Conservation (phyloP, 1,140 invertebrate species). For the Drosophila kohkoa region DNA sequence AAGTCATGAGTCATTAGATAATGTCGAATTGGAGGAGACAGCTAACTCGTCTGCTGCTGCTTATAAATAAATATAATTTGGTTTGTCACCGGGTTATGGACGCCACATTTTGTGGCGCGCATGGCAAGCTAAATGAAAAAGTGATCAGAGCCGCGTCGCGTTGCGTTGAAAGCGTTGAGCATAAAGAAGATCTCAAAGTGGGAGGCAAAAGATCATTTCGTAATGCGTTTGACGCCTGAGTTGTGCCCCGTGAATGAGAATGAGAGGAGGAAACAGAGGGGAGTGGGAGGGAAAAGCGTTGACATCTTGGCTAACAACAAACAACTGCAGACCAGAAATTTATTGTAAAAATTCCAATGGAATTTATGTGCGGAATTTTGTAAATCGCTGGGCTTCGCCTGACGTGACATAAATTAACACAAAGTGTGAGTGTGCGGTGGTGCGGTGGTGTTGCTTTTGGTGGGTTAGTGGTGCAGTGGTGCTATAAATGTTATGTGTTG, state of each 20-base stretch:
- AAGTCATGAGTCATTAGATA: constrained; percentile 19
- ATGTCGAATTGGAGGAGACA: constrained; percentile 6
- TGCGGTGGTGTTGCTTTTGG: constrained; percentile 39
- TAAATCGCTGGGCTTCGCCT: constrained; percentile 45
- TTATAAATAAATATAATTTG: constrained; percentile 48
- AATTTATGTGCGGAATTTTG: constrained; percentile 75
- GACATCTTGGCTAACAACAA: constrained; percentile 69
- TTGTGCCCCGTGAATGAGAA: constrained; percentile 9
- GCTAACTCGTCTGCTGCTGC: background rate
- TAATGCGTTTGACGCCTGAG: constrained; percentile 48
- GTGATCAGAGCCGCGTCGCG: constrained; percentile 28
- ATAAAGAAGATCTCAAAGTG: constrained; percentile 46
- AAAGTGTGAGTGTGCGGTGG: constrained; percentile 9
- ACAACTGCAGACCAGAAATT: constrained; percentile 66
- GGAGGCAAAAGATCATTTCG: constrained; percentile 64
- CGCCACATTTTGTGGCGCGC: constrained; percentile 34
- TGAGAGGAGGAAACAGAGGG: constrained; percentile 29
- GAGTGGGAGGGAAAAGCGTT: constrained; percentile 48
- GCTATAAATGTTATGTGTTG: background rate
- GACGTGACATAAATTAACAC: constrained; percentile 74
- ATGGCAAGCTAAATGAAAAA: constrained; percentile 20
- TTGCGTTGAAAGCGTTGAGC: constrained; percentile 13
- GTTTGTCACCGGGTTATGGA: constrained; percentile 36
- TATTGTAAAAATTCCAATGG: constrained; percentile 70
- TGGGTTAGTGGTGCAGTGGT: constrained; percentile 58